Evolutionary conservation across 2,888 invertebrate species (phyloP).

Genomic region (Formica aserva): DNA sequence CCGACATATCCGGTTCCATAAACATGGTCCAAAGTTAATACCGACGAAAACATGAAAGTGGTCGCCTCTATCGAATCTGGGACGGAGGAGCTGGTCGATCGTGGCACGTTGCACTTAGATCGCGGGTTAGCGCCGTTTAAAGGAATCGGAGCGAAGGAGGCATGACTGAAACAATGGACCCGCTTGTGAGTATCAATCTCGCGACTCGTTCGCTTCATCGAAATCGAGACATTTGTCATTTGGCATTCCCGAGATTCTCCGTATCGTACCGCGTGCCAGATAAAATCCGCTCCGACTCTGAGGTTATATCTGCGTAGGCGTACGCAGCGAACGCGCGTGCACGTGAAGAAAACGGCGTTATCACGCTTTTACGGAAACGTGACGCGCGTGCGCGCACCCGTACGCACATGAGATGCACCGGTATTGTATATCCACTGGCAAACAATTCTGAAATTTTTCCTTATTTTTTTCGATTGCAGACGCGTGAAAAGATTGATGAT

Average conservation of each 20-base stretch:
- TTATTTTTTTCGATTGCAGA: not conserved
- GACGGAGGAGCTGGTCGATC: slow-evolving; percentile 2
- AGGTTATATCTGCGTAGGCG: not conserved
- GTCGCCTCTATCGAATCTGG: slow-evolving; percentile 6
- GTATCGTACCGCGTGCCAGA: not conserved
- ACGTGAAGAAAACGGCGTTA: not conserved
- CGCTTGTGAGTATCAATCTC: slow-evolving; percentile 64
- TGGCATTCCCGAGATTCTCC: not conserved
- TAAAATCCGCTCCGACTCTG: slow-evolving; percentile 3
- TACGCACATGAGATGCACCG: not conserved
- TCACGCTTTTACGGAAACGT: not conserved
- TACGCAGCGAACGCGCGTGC: not conserved
- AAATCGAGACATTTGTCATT: not conserved
- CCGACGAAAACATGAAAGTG: slow-evolving; percentile 29
- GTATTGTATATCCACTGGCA: not conserved
- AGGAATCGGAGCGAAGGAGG: not conserved
- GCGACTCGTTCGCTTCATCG: slow-evolving; percentile 2
- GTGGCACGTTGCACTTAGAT: slow-evolving; percentile 9
- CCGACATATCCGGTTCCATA: slow-evolving; percentile 34
- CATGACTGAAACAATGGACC: slow-evolving; percentile 58
- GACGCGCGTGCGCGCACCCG: not conserved
- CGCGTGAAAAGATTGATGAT: not conserved
- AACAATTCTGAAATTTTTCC: not conserved
- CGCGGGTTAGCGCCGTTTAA: slow-evolving; percentile 3
- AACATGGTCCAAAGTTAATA: slow-evolving; percentile 22